Conservation (phyloP, 2,888 invertebrate species). For the Pasiphila rectangulata region DNA sequence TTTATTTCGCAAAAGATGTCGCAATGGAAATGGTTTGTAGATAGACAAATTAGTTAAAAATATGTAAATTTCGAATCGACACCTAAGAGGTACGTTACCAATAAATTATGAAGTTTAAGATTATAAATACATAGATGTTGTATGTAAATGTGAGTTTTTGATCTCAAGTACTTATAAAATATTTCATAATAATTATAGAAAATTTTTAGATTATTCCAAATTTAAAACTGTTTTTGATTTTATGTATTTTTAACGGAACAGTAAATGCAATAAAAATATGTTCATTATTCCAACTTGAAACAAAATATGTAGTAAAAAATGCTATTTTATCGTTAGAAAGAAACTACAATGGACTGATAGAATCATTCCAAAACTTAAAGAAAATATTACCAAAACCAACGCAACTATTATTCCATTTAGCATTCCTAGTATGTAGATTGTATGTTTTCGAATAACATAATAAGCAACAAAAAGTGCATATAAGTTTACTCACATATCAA, state of each 20-base stretch:
- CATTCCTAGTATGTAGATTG: slow-evolving; percentile 24
- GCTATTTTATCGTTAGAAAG: slow-evolving; percentile 4
- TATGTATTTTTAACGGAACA: background rate
- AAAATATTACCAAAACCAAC: slow-evolving; percentile 10
- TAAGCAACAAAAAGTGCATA: slow-evolving; percentile 12
- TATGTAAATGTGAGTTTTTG: slow-evolving; percentile 58
- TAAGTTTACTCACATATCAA: slow-evolving; percentile 52
- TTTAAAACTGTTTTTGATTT: background rate
- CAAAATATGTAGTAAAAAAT: background rate
- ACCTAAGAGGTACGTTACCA: slow-evolving; percentile 36
- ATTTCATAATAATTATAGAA: background rate
- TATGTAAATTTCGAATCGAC: slow-evolving; percentile 17
- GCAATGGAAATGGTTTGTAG: slow-evolving; percentile 12
- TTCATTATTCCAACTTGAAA: background rate
- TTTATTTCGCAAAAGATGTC: background rate
- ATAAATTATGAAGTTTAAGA: slow-evolving; percentile 22
- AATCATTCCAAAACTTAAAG: slow-evolving; percentile 47
- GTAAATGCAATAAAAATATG: background rate
- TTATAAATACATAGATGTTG: slow-evolving; percentile 38
- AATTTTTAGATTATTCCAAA: background rate
- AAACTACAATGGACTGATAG: slow-evolving; percentile 38
- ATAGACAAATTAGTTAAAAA: slow-evolving; percentile 19
- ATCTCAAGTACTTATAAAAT: slow-evolving; percentile 49
- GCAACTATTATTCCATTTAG: slow-evolving; percentile 28
- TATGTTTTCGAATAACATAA: slow-evolving; percentile 9